Percentiles rank a stretch among this genome's conserved stretches.
Conservation (phyloP, 2,888 invertebrate genomes). For the Pollenia labialis region DNA sequence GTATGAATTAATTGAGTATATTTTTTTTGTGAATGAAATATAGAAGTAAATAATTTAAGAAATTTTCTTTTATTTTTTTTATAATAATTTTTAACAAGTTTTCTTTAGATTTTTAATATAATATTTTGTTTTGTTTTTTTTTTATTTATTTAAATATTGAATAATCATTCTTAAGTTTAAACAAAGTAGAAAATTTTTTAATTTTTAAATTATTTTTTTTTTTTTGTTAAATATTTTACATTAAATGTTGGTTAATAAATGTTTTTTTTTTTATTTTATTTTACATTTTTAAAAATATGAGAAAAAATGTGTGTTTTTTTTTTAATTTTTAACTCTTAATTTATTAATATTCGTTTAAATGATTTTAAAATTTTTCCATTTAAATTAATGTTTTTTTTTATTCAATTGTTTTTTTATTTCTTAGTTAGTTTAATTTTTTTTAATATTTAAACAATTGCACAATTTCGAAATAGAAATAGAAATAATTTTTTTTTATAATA, state of each 20-base stretch:
- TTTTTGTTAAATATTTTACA: conserved; percentile 60
- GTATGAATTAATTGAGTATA: too few species aligned
- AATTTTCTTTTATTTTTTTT: conserved; percentile 6
- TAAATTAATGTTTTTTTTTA: conserved; percentile 49
- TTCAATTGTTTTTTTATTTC: conserved; percentile 57
- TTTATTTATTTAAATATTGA: conserved; percentile 21
- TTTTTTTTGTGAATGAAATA: too few species aligned
- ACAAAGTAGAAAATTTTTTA: conserved; percentile 53
- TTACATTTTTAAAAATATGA: conserved; percentile 55
- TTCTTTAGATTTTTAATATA: conserved; percentile 10
- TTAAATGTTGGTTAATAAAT: conserved; percentile 26
- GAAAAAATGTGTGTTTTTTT: conserved; percentile 48
- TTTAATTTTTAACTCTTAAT: conserved; percentile 62
- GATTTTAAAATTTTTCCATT: conserved; percentile 49
- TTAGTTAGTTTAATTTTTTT: conserved; percentile 63
- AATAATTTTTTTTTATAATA: conserved; percentile 59
- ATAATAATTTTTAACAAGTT: conserved; percentile 55
- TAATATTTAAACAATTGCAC: conserved; percentile 72
- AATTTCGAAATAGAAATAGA: conserved; percentile 71
- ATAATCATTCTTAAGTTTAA: conserved; percentile 50
- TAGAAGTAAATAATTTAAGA: too few species aligned
- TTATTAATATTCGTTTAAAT: conserved; percentile 68
- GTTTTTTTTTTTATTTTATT: conserved; percentile 28
- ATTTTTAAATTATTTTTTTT: conserved; percentile 44
- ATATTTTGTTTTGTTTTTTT: neutral